Base-by-base conservation (phyloP, 2,797 vertebrate species). In the Synaphobranchus kaupii region DNA sequence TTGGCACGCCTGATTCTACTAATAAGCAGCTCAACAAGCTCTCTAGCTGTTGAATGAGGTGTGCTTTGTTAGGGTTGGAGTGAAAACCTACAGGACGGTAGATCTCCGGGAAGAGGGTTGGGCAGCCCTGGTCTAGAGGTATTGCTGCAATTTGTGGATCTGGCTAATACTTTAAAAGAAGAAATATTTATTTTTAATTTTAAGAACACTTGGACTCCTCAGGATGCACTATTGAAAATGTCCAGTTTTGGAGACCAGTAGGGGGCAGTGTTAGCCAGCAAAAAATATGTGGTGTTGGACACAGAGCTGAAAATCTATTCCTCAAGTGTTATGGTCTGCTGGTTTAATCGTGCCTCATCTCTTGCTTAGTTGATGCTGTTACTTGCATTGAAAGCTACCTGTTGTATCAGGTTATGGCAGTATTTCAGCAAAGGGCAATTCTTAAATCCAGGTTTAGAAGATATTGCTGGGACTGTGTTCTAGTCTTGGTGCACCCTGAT, bases 251-350 rank as follows among this genome's bases (percentile, higher is more conserved):
- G 2, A 80, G 48, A 73, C 63, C 86, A 56, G 13, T 84, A 87
- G 86, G 83, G 86, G 86, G 81, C 86, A 87, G 86, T 83, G 63
- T 84, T 68, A 15, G 81, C 50, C 81, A 84, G 39, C 48, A 13
- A 54, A 87, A 15, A 20, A 17, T 80, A 8, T 47, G 15, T 4
- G 6, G 22, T n/a, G 44, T 25, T 22, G 44, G 6, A 48, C 17
- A 80, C 10, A 47, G 22, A 22, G 44, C 4, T 7, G 20, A 17
- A 39, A 20, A 48, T 48, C 44, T 22, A 9, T 1, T 48, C 22
- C 44, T 80, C 2, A n/a, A 39, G n/a, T 1, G 4, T 39, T 25
- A 5, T 8, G 12, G 4, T 25, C 39, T 80, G 76, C 71, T 76
- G 76, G 0, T 22, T 48, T 3, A 39, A 39, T 76, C 20, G 4